Base-by-base conservation (phyloP, 2,797 vertebrate species). In the Phrynocephalus forsythii region DNA sequence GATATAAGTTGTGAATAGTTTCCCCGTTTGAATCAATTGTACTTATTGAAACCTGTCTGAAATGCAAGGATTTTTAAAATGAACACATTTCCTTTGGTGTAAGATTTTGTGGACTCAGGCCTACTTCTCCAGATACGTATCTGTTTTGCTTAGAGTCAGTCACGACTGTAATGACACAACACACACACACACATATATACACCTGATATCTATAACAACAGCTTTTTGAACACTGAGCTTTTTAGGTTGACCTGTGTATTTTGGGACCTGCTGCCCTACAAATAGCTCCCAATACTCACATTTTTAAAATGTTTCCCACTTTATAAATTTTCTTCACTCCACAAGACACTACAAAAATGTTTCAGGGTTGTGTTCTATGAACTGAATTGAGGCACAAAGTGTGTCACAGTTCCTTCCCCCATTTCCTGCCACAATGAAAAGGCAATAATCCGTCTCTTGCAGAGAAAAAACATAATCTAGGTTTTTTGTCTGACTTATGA, bases 361-460 rank as follows among this genome's bases (percentile, higher is more conserved):
- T 15, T n/a, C 16, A 69, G 28, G 24, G 50, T 60, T n/a, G 33
- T 69, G 6, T 80, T 73, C 33, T 16, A 6, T 44, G 30, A 26
- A 75, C 56, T n/a, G 7, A 20, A 26, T 52, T 2, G 16, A 78
- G 20, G 68, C 48, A 38, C n/a, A 85, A 24, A 26, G 6, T 22
- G 28, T 11, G 26, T 48, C 80, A 48, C 56, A 63, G 28, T 50
- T 77, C 44, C 11, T 85, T 85, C 72, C 50, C 76, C 63, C 63
- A 52, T 60, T 77, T 78, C 75, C n/a, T 85, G 28, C 63, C 60
- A 68, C 30, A 68, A 78, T 78, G 22, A 83, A 56, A 48, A 56
- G 50, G 50, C 73, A 67, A 24, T 52, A 85, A 10, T 68, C 52
- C 44, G 44, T 20, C 5, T 75, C 22, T 79, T 79, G 48, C 48